Evolutionary conservation across 2,797 vertebrate species (phyloP).

Genomic region (Melanotaenia boesemani): DNA sequence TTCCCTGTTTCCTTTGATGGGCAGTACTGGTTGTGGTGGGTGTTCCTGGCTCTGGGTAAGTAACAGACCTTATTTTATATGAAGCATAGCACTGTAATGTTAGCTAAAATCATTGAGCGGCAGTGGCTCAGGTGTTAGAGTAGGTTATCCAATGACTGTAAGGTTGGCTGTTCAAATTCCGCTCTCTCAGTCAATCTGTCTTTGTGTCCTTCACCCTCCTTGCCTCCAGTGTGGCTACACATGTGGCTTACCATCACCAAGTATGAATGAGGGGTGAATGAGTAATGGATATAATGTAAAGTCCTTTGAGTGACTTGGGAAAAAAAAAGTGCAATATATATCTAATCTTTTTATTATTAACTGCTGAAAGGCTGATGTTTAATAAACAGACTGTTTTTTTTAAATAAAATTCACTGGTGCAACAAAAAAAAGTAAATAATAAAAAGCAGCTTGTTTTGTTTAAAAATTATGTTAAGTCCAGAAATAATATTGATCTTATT

Average conservation of each 20-base stretch:
- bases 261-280: no score
- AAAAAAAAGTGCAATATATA: no score
- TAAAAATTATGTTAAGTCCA: not conserved
- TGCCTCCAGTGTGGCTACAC: no score
- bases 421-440: not conserved
- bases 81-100: not conserved
- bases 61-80: slow-evolving; percentile 29
- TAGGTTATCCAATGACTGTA: no score
- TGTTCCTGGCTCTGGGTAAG: slow-evolving; percentile 97
- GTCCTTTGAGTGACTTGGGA: no score
- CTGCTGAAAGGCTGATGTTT: not conserved
- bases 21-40: slow-evolving; percentile 99
- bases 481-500: not conserved
- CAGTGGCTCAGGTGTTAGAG: no score
- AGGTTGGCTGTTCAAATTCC: no score
- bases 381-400: no score
- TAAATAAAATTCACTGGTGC: not conserved
- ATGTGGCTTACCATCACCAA: no score
- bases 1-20: slow-evolving; percentile 98
- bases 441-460: not conserved
- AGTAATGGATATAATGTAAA: no score
- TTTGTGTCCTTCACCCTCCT: no score
- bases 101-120: not conserved
- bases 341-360: not conserved
- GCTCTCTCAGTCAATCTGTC: no score